Evolutionary conservation across 2,888 invertebrate genomes (phyloP).

Genomic region (Nowickia ferox): DNA sequence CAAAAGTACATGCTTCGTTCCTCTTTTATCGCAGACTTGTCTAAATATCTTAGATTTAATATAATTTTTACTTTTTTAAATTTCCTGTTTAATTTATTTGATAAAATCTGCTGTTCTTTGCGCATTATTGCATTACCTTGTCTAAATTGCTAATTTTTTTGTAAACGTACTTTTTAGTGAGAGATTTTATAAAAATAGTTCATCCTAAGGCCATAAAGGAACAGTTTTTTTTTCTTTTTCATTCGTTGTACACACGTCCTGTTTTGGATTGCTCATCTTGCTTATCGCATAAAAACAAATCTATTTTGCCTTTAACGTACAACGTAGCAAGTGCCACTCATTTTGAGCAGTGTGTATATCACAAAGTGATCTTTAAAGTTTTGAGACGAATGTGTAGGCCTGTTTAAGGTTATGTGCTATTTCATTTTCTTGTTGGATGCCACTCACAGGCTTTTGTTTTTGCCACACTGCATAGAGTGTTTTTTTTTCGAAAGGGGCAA

Average conservation of each 20-base stretch:
- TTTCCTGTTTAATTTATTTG: slow-evolving; percentile 7
- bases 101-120: slow-evolving; percentile 17
- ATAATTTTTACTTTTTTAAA: background rate
- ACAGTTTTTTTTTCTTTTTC: background rate
- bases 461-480: slow-evolving; percentile 16
- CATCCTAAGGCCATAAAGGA: slow-evolving; percentile 22
- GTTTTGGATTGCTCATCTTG: background rate
- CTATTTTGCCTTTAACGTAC: background rate
- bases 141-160: background rate
- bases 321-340: background rate
- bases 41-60: too few species aligned
- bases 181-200: slow-evolving; percentile 41
- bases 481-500: background rate
- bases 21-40: too few species aligned
- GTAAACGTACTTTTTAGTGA: background rate
- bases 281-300: slow-evolving; percentile 40
- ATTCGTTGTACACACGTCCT: background rate
- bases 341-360: slow-evolving; percentile 13
- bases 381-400: slow-evolving; percentile 44
- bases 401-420: background rate
- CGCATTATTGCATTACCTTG: slow-evolving; percentile 1
- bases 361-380: slow-evolving; percentile 40
- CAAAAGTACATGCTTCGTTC: too few species aligned
- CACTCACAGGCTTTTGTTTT: slow-evolving; percentile 1
- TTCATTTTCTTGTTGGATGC: background rate